Base-by-base conservation (phyloP, 2,797 vertebrate species). In the Sylvia borin region DNA sequence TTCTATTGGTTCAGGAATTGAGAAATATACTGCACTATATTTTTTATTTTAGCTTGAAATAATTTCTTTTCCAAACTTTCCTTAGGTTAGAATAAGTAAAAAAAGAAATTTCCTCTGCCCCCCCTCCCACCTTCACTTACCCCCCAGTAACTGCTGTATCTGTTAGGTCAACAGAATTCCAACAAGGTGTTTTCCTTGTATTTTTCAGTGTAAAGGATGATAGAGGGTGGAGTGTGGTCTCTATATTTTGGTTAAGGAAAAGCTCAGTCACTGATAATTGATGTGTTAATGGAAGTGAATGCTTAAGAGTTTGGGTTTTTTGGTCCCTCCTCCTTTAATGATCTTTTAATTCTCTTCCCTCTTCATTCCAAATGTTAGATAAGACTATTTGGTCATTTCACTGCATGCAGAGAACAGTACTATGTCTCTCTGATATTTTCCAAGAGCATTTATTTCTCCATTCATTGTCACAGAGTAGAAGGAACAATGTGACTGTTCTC, bases 61-160 rank as follows among this genome's bases (percentile, higher is more conserved):
- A 48, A 43, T 74, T 77, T 62, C 0, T 84, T 74, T 43, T 57
- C 13, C 17, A 61, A 66, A 54, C 7, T 55, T 81, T 45, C 5
- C 22, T 73, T 82, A 6, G 3, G 4, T 76, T 86, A 42, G 43
- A 70, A 40, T 48, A 40, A 85, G 47, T 38, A 43, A 77, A 79
- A 68, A 66, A 71, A 61, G 7, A 12, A 54, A 42, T n/a, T 48
- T 9, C 12, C 7, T 42, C 31, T 48, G 6, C 3, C 2, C 5
- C 5, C 5, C 1, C 2, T 4, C 17, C 4, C 2, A 11, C 4
- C 22, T 62, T 48, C 11, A 26, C 8, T 26, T 18, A 55, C 61
- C 1, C 1, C 16, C 3, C 16, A 60, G 32, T 53, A 7, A 47
- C 40, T 90, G 31, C 13, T 80, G 3, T 66, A 31, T 75, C 38